Percentiles rank a stretch among this genome's conserved stretches.
Evolutionary conservation across 2,797 vertebrate genomes (phyloP).

Genomic region (Zenarchopterus dispar): DNA sequence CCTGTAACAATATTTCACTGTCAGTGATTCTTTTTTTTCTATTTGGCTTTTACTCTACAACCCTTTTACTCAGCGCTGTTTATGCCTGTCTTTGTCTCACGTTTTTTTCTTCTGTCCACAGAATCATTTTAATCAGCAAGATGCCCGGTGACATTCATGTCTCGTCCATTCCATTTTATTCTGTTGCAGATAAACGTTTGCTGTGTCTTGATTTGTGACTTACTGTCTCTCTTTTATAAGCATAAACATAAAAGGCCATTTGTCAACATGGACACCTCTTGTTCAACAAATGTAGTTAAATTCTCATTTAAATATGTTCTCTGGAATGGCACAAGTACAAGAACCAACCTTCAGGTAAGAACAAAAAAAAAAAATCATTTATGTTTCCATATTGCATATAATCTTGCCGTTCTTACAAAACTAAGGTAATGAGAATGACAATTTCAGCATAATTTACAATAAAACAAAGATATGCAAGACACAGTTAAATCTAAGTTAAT

Average conservation of each 20-base stretch:
- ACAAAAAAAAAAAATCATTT: background rate
- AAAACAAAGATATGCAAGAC: too few relatives aligned
- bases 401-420: too few relatives aligned
- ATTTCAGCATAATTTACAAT: too few relatives aligned
- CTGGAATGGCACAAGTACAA: constrained; percentile 31
- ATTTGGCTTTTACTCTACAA: constrained; percentile 46
- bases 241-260: constrained; percentile 68
- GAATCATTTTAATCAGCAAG: constrained; percentile 74
- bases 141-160: constrained; percentile 73
- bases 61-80: constrained; percentile 33
- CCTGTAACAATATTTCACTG: constrained; percentile 75
- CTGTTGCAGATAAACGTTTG: constrained; percentile 51
- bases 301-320: constrained; percentile 78
- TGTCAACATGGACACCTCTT: constrained; percentile 62
- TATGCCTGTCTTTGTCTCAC: constrained; percentile 38
- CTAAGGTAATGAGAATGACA: too few relatives aligned
- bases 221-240: constrained; percentile 60
- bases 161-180: constrained; percentile 56
- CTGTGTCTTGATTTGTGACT: constrained; percentile 70
- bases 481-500: too few relatives aligned
- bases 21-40: constrained; percentile 54
- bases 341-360: constrained; percentile 26
- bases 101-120: constrained; percentile 31
- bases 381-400: too few relatives aligned
- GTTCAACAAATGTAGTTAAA: constrained; percentile 76